phyloP scores from a whole-genome alignment of 2,888 invertebrate species.

The Vanessa cardui region DNA sequence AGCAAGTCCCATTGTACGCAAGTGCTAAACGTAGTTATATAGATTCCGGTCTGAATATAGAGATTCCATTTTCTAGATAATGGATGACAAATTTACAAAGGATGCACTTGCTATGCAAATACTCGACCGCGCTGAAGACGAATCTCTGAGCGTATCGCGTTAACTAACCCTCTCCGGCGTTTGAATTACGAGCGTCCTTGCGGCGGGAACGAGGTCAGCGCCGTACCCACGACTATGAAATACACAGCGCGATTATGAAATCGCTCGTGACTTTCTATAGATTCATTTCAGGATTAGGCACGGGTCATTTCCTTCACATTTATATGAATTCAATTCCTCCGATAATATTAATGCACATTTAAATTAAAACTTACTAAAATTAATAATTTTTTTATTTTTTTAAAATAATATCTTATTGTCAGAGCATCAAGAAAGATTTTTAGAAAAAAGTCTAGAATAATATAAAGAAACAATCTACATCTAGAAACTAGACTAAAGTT shows the following conservation, averaged over 20 bases:
- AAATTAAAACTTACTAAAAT: no score
- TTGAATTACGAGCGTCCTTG: constrained; percentile 9
- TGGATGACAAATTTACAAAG: constrained; percentile 31
- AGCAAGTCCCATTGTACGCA: constrained; percentile 9
- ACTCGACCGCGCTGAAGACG: constrained; percentile 18
- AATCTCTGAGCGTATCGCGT: constrained; percentile 20
- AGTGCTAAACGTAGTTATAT: background rate
- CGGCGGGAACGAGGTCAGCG: constrained; percentile 9
- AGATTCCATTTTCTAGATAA: constrained; percentile 27
- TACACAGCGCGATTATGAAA: background rate
- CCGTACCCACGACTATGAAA: background rate
- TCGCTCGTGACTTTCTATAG: background rate
- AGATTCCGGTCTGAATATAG: constrained; percentile 11
- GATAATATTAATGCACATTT: no score
- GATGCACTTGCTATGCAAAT: constrained; percentile 30
- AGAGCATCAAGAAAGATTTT: no score
- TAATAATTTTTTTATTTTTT: no score
- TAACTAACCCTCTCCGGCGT: constrained; percentile 20
- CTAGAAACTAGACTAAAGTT: no score
- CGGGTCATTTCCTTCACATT: no score
- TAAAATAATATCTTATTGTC: no score
- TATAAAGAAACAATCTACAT: no score
- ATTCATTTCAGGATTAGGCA: background rate
- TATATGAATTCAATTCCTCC: no score
- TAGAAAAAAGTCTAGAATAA: no score